Evolutionary conservation across 2,797 vertebrate species (phyloP), one percentile per base, ranked within the genome.

Genomic region (Columba guinea): DNA sequence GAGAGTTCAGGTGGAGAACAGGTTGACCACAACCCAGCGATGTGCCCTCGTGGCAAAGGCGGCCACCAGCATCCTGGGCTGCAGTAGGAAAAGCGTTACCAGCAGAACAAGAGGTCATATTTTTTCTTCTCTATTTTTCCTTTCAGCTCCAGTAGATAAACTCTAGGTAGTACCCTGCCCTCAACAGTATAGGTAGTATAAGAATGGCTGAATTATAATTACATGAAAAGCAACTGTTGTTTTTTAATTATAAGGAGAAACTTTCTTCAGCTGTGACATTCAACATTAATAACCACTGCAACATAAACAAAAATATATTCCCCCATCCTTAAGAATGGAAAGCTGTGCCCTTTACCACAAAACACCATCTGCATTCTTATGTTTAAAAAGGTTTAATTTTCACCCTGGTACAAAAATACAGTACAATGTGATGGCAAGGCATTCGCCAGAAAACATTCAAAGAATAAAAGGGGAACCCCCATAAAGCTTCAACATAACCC

Each of bases 401-500:
- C 95, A 98, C 74, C 95, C 84, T 89, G 90, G 94, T 98, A 98
- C 97, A 98, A 98, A 98, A 98, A 98, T 98, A 98, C 97, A 98
- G 94, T 96, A 97, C 97, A 98, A 97, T 95, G 86, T 97, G 92
- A 96, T 97, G 95, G 94, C 97, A 97, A 97, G 97, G 97, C 97
- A 96, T 96, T 95, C 35, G 70, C 75, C 78, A 77, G 92, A 96
- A 95, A 96, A 94, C 95, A 97, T 97, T 98, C 96, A 87, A 83
- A 94, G 93, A 96, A 94, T 84, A 93, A 78, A 91, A 94, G 70
- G 87, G 92, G 51, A 88, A 93, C 51, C 84, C 91, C 94, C 27
- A 0, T 97, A 95, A 96, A 96, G 94, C 88, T 97, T 95, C 52
- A 92, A 75, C 71, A 49, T 60, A 92, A 86, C 90, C 79, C 90